These are phyloP conservation scores for Lutjanus argentimaculatus DNA, from an alignment of 2,797 vertebrate genomes.

Conservation along the genomic window DNA sequence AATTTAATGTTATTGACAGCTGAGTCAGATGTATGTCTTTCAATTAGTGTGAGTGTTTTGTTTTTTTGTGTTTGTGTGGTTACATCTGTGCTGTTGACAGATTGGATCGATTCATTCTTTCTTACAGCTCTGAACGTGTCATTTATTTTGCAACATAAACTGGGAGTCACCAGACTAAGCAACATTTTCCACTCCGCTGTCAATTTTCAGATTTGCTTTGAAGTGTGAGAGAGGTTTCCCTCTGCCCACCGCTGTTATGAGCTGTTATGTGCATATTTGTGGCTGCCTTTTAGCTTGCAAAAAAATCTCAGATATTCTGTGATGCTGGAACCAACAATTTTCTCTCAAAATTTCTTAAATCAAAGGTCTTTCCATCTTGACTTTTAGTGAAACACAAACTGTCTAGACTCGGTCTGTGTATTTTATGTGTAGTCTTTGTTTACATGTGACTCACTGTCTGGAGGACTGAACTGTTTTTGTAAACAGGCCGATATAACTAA, in stretches of 20 bases:
- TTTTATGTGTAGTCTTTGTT: slow-evolving; percentile 65
- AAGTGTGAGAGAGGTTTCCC: slow-evolving; percentile 44
- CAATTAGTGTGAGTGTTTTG: background rate
- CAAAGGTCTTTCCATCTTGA: slow-evolving; percentile 53
- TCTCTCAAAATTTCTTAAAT: slow-evolving; percentile 45
- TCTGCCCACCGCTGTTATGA: slow-evolving; percentile 30
- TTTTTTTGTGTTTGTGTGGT: background rate
- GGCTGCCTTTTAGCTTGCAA: slow-evolving; percentile 30
- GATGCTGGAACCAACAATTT: slow-evolving; percentile 31
- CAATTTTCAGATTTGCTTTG: slow-evolving; percentile 38
- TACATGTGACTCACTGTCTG: slow-evolving; percentile 75
- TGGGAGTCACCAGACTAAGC: slow-evolving; percentile 29
- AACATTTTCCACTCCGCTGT: slow-evolving; percentile 53
- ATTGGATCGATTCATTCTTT: slow-evolving; percentile 36
- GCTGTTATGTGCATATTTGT: slow-evolving; percentile 50
- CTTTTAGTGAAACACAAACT: slow-evolving; percentile 49
- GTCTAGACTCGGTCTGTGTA: slow-evolving; percentile 58
- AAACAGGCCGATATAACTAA: slow-evolving; percentile 72
- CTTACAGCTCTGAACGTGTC: slow-evolving; percentile 10
- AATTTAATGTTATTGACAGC: slow-evolving; percentile 8
- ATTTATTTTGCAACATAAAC: slow-evolving; percentile 37
- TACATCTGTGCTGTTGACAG: slow-evolving; percentile 13
- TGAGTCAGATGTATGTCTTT: slow-evolving; percentile 1
- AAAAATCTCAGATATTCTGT: slow-evolving; percentile 49
- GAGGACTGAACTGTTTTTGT: slow-evolving; percentile 57